Percentiles rank a stretch among this genome's conserved stretches.
Evolutionary conservation across 2,113 vertebrate species (phyloP).

Genomic region (Prinia subflava): DNA sequence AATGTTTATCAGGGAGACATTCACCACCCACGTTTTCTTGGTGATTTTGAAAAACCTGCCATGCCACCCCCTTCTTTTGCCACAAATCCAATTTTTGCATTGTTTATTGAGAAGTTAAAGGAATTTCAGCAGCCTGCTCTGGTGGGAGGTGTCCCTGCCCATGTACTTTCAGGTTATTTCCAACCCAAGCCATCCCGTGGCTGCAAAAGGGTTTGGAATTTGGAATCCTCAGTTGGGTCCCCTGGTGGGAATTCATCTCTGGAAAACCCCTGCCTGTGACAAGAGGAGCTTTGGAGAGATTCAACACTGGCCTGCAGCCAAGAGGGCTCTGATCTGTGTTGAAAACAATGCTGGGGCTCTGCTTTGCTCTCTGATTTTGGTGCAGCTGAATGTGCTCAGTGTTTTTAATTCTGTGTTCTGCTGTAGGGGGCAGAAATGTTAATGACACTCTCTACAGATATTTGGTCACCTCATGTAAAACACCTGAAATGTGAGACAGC

Average conservation of each 20-base stretch:
- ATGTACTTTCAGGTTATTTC: background rate
- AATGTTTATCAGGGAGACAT: background rate
- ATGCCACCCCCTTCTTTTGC: background rate
- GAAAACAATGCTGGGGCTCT: background rate
- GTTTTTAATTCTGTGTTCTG: background rate
- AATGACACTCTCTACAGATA: background rate
- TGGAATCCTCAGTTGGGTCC: background rate
- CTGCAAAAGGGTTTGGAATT: background rate
- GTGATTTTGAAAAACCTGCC: background rate
- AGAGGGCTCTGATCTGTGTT: background rate
- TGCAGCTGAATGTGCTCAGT: background rate
- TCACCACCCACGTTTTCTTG: background rate
- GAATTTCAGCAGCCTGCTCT: background rate
- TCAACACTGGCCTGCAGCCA: background rate
- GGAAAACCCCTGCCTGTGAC: background rate
- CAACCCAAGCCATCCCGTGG: background rate
- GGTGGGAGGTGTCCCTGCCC: background rate
- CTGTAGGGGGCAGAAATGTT: rapidly evolving
- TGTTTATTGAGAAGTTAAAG: background rate
- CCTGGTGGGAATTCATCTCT: background rate
- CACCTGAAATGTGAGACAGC: background rate
- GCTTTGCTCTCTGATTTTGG: background rate
- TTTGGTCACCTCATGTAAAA: background rate
- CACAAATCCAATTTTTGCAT: background rate
- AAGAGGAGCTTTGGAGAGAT: background rate